phyloP scores from a whole-genome alignment of 35 echinoderm and acorn worm species.

The Stichopus chloronotus region DNA sequence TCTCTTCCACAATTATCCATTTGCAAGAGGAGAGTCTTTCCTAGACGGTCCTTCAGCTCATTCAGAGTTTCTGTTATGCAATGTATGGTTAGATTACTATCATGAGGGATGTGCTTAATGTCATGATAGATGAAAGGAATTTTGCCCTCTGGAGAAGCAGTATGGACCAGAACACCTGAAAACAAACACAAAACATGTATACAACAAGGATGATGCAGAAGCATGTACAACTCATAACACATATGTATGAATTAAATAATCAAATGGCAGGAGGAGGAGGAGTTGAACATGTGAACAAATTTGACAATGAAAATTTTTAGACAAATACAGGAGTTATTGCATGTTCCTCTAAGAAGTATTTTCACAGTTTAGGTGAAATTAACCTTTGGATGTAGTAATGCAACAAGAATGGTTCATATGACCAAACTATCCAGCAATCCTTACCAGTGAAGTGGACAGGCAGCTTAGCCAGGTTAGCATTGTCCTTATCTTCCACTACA shows the following conservation, averaged over 20 bases:
- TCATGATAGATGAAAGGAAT: slow-evolving; percentile 52
- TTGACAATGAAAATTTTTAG: background rate
- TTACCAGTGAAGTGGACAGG: slow-evolving; percentile 41
- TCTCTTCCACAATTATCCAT: slow-evolving; percentile 70
- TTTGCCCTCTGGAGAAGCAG: slow-evolving; percentile 47
- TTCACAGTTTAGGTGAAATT: too few relatives aligned
- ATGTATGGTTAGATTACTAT: slow-evolving; percentile 59
- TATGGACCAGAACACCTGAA: slow-evolving; percentile 53
- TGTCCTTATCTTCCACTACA: slow-evolving; percentile 39
- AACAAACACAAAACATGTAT: background rate
- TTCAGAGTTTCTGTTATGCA: slow-evolving; percentile 36
- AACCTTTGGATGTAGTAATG: too few relatives aligned
- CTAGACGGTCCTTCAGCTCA: background rate
- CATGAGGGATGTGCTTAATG: slow-evolving; percentile 55
- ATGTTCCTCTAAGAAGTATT: too few relatives aligned
- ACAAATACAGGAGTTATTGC: background rate
- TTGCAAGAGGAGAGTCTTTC: slow-evolving; percentile 51
- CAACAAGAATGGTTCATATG: background rate
- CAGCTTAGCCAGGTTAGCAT: slow-evolving; percentile 12
- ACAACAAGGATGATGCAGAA: too few relatives aligned
- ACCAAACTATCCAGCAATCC: background rate
- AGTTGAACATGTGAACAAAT: background rate
- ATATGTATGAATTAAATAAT: too few relatives aligned
- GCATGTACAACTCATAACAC: too few relatives aligned
- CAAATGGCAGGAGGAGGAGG: background rate